Conservation (phyloP, 2,113 vertebrate genomes). For the Halichoeres trimaculatus region DNA sequence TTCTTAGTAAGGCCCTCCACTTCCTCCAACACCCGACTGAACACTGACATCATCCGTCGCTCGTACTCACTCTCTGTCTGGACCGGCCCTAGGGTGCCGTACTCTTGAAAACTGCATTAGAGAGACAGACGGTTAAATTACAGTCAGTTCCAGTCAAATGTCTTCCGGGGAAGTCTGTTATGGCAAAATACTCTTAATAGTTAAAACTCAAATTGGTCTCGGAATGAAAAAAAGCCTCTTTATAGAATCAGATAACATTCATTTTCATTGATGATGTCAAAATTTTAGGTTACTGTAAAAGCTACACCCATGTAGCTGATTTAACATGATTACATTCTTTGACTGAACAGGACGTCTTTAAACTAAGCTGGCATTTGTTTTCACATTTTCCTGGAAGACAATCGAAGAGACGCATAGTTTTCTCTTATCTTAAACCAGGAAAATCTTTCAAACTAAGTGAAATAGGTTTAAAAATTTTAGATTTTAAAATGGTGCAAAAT, state of each 20-base stretch:
- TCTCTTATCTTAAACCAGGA: too few species aligned
- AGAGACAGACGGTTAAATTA: slow-evolving; percentile 21
- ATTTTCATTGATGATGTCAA: not conserved
- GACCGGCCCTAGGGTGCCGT: slow-evolving; percentile 83
- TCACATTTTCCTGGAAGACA: too few species aligned
- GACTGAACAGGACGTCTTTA: not conserved
- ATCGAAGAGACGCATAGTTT: too few species aligned
- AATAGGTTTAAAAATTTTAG: too few species aligned
- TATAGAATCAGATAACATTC: slow-evolving; percentile 5
- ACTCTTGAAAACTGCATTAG: slow-evolving; percentile 92
- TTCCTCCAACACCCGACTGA: slow-evolving; percentile 92
- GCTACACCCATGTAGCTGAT: not conserved
- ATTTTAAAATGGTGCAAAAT: too few species aligned
- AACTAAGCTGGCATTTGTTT: too few species aligned
- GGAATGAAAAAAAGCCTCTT: too few species aligned
- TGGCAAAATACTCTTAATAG: not conserved
- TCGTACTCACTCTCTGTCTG: slow-evolving; percentile 94
- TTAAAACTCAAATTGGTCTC: too few species aligned
- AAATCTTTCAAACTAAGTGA: too few species aligned
- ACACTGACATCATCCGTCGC: slow-evolving; percentile 94
- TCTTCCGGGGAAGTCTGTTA: not conserved
- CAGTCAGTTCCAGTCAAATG: slow-evolving; percentile 7
- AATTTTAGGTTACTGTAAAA: not conserved
- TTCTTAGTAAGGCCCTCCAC: slow-evolving; percentile 94
- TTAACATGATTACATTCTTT: not conserved